phyloP scores from a whole-genome alignment of 2,888 invertebrate species.

The Ariolimax columbianus region DNA sequence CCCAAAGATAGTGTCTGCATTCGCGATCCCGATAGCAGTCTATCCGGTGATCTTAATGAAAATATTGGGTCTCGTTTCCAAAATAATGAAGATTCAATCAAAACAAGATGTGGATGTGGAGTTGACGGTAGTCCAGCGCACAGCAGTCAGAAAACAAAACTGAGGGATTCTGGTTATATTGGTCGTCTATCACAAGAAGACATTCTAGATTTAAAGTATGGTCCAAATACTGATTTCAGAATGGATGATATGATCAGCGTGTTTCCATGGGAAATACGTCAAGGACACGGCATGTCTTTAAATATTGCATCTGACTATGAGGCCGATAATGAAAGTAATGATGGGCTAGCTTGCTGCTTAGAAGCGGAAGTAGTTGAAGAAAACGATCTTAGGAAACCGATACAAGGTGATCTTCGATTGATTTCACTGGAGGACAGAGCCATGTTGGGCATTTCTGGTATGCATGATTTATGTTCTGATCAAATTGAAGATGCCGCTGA shows the following conservation, averaged over 20 bases:
- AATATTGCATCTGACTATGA: neutral
- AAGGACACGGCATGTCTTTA: neutral
- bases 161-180: neutral
- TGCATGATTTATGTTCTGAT: neutral
- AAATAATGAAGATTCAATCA: neutral
- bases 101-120: neutral
- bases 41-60: neutral
- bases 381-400: neutral
- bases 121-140: neutral
- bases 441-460: neutral
- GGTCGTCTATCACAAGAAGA: constrained; percentile 4
- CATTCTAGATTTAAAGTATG: constrained; percentile 15
- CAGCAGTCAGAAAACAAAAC: neutral
- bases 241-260: neutral
- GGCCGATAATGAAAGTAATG: neutral
- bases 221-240: neutral
- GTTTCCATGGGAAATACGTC: neutral
- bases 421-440: neutral
- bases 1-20: neutral
- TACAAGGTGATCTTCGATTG: neutral
- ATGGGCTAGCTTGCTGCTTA: no score
- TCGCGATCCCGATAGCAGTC: neutral
- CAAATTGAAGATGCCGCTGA: neutral
- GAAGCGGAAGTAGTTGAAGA: neutral
- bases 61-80: neutral